These are phyloP conservation scores for Pissodes strobi DNA, from an alignment of 1,140 invertebrate genomes.

Conservation along the genomic window DNA sequence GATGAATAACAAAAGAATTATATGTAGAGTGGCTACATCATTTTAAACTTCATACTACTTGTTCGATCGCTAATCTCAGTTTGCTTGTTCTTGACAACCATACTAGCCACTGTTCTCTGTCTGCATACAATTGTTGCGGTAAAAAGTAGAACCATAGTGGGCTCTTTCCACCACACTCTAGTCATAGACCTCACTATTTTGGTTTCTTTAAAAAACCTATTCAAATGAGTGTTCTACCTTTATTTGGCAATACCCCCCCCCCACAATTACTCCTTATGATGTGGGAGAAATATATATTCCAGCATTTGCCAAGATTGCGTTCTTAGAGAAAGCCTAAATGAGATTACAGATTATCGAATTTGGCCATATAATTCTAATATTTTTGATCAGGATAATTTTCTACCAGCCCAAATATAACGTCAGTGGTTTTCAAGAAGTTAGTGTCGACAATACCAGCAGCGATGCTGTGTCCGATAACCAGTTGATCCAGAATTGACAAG, in stretches of 20 bases:
- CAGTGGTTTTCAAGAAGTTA: no score
- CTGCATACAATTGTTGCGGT: not conserved
- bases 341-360: no score
- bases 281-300: no score
- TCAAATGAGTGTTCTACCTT: slow-evolving; percentile 9
- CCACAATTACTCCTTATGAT: not conserved
- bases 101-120: slow-evolving; percentile 1
- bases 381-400: no score
- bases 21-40: not conserved
- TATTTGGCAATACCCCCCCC: not conserved
- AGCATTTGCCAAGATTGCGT: no score
- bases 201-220: not conserved
- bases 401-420: no score
- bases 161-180: not conserved
- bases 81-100: not conserved
- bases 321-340: no score
- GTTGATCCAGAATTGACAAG: no score
- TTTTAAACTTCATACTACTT: not conserved
- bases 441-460: no score
- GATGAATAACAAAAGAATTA: not conserved
- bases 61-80: not conserved
- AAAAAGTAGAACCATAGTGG: not conserved
- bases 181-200: no score
- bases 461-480: no score
- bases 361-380: no score